phyloP scores from a whole-genome alignment of 2,113 vertebrate genomes.

The Ciconia maguari region DNA sequence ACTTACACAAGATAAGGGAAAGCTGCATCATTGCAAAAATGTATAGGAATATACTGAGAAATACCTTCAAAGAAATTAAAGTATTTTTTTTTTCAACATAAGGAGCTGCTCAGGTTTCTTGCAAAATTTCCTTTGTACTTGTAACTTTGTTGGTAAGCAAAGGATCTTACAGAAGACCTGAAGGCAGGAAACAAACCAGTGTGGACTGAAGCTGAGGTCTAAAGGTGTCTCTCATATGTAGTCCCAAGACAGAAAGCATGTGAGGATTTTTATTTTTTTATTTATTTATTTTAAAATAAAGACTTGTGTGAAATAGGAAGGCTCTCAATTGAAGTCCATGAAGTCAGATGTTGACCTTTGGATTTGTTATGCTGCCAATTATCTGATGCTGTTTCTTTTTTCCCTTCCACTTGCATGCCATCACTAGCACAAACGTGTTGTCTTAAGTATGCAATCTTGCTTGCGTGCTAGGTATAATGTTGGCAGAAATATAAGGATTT shows the following conservation, averaged over 20 bases:
- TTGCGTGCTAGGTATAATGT: not conserved
- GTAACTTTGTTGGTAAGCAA: not conserved
- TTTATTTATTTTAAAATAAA: not conserved
- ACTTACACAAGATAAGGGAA: not conserved
- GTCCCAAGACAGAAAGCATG: not conserved
- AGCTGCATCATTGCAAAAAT: not conserved
- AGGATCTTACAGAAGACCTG: no score
- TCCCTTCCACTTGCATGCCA: not conserved
- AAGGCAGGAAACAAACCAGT: no score
- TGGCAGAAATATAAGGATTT: not conserved
- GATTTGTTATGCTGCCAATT: not conserved
- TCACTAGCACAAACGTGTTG: not conserved
- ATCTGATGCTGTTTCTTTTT: not conserved
- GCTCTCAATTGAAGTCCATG: not conserved
- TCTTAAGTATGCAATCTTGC: not conserved
- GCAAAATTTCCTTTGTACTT: not conserved
- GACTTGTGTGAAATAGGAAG: not conserved
- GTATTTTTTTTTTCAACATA: not conserved
- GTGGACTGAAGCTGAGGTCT: not conserved
- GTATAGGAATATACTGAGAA: not conserved
- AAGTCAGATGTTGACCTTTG: constrained; percentile 29
- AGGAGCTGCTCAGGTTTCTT: not conserved
- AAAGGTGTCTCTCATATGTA: not conserved
- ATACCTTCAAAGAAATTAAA: not conserved
- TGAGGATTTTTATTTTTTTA: not conserved